Evolutionary conservation across 2,888 invertebrate species (phyloP), one percentile per base, ranked within the genome.

Genomic region (Tribolium freemani): DNA sequence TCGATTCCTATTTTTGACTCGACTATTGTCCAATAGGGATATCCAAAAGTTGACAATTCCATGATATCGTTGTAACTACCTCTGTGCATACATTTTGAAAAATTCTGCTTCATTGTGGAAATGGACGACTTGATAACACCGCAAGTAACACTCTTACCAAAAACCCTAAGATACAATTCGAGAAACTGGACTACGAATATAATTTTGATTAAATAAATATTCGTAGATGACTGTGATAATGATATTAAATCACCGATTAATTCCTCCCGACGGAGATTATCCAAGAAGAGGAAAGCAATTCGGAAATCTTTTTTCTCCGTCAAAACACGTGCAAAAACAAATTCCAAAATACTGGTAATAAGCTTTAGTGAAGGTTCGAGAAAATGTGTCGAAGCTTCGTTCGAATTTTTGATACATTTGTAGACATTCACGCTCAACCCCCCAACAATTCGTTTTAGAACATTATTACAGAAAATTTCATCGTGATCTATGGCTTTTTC

Each of bases 281-380:
- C 89, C 93, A 93, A 94, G 4, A 88, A 83, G 10, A 88, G 90
- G 72, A 86, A 87, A 72, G 89, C 84, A 8, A 31, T 31, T 31
- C 31, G 31, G 9, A 31, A n/a, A 89, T 86, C 4, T 93, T 86
- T 90, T 91, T 93, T 11, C 87, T 84, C 46, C 91, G 84, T 0
- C 93, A 90, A 87, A 72, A 87, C 86, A 79, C 93, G 92, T 46
- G 86, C 85, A 1, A 90, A 86, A 10, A 9, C 16, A 16, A 16
- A 16, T 1, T 31, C 31, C 31, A 31, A 31, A 31, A 85, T 8
- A 90, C 86, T 5, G 88, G 82, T 11, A 93, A 88, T 72, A 93
- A 88, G 51, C 90, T 89, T 31, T 9, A 31, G 3, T 8, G 9
- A 31, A 8, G 31, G 31, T 31, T 31, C 2, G 9, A 31, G 31